Conservation (phyloP, 53 echinoderm and acorn worm genomes). For the Temnopleurus reevesii region DNA sequence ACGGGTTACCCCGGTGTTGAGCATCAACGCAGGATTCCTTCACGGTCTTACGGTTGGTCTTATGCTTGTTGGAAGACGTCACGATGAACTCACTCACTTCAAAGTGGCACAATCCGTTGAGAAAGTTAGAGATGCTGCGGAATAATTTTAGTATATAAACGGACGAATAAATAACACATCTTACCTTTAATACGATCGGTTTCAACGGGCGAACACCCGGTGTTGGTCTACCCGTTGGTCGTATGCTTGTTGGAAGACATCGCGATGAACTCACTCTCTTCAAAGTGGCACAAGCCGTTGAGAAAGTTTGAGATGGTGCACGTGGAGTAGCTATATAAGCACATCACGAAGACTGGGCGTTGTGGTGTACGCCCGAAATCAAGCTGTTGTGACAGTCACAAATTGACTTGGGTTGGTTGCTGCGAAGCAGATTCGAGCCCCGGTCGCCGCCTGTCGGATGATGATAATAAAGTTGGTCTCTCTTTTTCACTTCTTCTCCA, state of each 20-base stretch:
- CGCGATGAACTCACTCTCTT: slow-evolving; percentile 62
- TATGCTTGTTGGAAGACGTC: slow-evolving; percentile 61
- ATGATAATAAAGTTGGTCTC: slow-evolving; percentile 54
- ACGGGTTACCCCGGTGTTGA: slow-evolving; percentile 66
- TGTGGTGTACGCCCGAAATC: too few species aligned
- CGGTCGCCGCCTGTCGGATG: slow-evolving; percentile 62
- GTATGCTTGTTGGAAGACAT: slow-evolving; percentile 62
- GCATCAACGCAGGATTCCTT: slow-evolving; percentile 56
- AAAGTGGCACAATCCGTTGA: slow-evolving; percentile 63
- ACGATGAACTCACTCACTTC: slow-evolving; percentile 60
- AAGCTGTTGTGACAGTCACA: too few species aligned
- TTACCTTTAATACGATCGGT: slow-evolving; percentile 44
- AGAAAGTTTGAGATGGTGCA: slow-evolving; percentile 38
- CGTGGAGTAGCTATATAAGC: too few species aligned
- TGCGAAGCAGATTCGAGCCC: slow-evolving; percentile 62
- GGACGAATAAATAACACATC: too few species aligned
- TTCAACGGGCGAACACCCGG: slow-evolving; percentile 61
- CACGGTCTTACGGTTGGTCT: slow-evolving; percentile 59
- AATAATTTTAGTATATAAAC: too few species aligned
- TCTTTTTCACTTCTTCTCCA: too few species aligned
- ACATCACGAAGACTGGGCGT: too few species aligned
- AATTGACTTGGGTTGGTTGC: slow-evolving; percentile 14
- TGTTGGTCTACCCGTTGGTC: slow-evolving; percentile 61
- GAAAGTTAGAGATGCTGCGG: slow-evolving; percentile 11
- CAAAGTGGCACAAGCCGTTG: slow-evolving; percentile 61